phyloP scores from a whole-genome alignment of 2,888 invertebrate species.

The Pachydiplax longipennis region DNA sequence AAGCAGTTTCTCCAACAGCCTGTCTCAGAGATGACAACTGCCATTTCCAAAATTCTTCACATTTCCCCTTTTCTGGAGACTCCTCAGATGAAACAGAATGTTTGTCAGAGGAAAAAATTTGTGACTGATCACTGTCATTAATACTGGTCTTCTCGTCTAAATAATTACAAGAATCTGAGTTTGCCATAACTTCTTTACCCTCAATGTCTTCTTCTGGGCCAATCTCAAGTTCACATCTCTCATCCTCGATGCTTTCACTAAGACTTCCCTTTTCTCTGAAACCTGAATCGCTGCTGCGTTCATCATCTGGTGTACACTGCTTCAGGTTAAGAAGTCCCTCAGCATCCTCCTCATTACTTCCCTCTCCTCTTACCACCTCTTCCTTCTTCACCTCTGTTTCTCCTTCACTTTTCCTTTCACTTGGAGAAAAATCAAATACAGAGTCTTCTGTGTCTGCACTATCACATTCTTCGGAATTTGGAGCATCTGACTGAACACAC shows the following conservation, averaged over 20 bases:
- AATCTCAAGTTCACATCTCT: constrained; percentile 52
- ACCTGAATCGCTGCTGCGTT: constrained; percentile 62
- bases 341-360: no score
- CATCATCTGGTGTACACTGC: constrained; percentile 62
- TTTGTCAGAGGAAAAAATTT: constrained; percentile 27
- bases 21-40: constrained; percentile 50
- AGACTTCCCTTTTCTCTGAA: constrained; percentile 61
- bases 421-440: constrained; percentile 40
- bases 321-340: constrained; percentile 58
- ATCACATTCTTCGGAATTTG: constrained; percentile 19
- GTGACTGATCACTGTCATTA: constrained; percentile 55
- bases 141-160: constrained; percentile 56
- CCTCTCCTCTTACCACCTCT: neutral
- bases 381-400: neutral
- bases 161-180: neutral
- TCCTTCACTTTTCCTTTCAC: neutral
- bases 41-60: constrained; percentile 50
- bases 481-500: neutral
- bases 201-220: neutral
- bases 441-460: constrained; percentile 42
- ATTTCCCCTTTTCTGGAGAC: constrained; percentile 54
- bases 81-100: constrained; percentile 54
- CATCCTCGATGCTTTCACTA: constrained; percentile 56
- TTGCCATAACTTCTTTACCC: neutral
- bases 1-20: constrained; percentile 50